Evolutionary conservation across 2,888 invertebrate species (phyloP).

Genomic region (Lasiommata megera): DNA sequence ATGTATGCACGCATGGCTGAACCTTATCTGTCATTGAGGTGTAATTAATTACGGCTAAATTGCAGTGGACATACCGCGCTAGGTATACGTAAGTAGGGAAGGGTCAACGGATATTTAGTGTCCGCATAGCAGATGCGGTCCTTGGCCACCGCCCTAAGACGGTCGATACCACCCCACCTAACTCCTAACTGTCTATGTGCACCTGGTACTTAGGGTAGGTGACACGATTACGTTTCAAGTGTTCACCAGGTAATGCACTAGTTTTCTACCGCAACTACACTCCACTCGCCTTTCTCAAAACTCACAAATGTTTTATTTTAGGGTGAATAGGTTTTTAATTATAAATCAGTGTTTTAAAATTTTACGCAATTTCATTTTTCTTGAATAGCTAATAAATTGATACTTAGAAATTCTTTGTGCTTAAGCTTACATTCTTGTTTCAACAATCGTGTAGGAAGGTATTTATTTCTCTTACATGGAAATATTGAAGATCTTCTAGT

Average conservation of each 20-base stretch:
- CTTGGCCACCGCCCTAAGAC: slow-evolving; percentile 78
- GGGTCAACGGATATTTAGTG: slow-evolving; percentile 79
- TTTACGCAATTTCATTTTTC: too few relatives aligned
- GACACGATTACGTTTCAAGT: slow-evolving; percentile 27
- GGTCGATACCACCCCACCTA: slow-evolving; percentile 79
- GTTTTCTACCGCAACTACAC: neutral
- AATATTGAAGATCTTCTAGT: too few relatives aligned
- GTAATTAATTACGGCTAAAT: slow-evolving; percentile 77
- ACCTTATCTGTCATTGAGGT: slow-evolving; percentile 75
- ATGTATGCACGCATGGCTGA: slow-evolving; percentile 51
- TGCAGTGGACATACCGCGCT: slow-evolving; percentile 53
- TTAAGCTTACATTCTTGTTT: too few relatives aligned
- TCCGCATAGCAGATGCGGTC: slow-evolving; percentile 78
- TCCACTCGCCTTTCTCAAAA: neutral
- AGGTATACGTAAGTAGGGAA: slow-evolving; percentile 58
- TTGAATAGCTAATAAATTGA: too few relatives aligned
- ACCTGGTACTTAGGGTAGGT: slow-evolving; percentile 65
- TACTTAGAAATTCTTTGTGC: too few relatives aligned
- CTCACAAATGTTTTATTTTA: too few relatives aligned
- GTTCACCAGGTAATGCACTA: neutral
- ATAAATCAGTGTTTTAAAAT: too few relatives aligned
- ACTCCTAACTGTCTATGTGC: slow-evolving; percentile 69
- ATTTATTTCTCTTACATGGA: too few relatives aligned
- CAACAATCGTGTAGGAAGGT: too few relatives aligned
- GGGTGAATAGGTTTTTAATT: too few relatives aligned